Evolutionary conservation across 1,140 invertebrate genomes (phyloP), one percentile per base, ranked within the genome.

Genomic region (Hylaeus volcanicus): DNA sequence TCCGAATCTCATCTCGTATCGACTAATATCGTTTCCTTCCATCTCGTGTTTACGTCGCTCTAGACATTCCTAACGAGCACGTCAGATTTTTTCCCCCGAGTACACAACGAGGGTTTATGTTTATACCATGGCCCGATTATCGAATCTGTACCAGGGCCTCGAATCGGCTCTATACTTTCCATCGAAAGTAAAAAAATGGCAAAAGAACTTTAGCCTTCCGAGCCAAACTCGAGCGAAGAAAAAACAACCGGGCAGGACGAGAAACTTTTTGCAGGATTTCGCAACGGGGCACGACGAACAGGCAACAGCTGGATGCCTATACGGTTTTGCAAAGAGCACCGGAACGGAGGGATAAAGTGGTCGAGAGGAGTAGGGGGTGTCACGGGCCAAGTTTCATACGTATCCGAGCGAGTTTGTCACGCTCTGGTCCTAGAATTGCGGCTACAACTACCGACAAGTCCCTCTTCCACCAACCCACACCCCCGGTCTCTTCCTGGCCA

Each of bases 361-460:
- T 72, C 68, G 53, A 26, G 48, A 65, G 72, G 53, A 48, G 64
- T 14, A 8, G 69, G 53, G 3, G 63, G 65, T 53, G 58, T 12
- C 63, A 48, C 11, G 60, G 43, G 64, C 71, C 60, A 79, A 80
- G 79, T 76, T 82, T 74, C 75, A 88, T 88, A 79, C 78, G 63
- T 79, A 82, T 88, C 65, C 66, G 65, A 39, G 26, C 64, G 78
- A 74, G 82, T 89, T 84, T 82, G 84, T 89, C 85, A 88, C 88
- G 83, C 84, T 88, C 68, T 61, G 65, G 68, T 81, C 48, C 64
- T 65, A 39, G 74, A 87, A 65, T 83, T 87, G 85, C 78, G 83
- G 76, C 81, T 70, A 79, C 83, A 83, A 89, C 83, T 76, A 83
- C 63, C 65, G 70, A 75, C 83, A 79, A 88, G 60, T 70, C 72